Conservation (phyloP, 2,888 invertebrate genomes). For the Campopleginae sp. region DNA sequence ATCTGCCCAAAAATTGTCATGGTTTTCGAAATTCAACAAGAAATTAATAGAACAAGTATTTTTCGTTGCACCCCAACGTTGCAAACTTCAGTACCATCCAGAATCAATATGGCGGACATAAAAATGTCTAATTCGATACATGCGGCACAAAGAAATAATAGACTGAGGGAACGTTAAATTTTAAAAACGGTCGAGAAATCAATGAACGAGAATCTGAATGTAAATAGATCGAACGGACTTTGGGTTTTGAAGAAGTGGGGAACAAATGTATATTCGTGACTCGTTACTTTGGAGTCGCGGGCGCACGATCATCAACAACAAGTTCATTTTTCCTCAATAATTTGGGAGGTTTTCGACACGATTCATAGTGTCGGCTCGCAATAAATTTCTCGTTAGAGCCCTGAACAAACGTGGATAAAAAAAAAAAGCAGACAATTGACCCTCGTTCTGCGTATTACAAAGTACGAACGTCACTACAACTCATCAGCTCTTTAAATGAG, state of each 20-base stretch:
- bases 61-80: no score
- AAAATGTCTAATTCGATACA: no score
- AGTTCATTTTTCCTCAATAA: not conserved
- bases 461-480: not conserved
- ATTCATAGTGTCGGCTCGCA: not conserved
- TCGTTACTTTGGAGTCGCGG: not conserved
- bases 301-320: not conserved
- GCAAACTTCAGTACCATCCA: no score
- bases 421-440: not conserved
- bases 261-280: not conserved
- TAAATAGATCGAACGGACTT: not conserved
- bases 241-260: not conserved
- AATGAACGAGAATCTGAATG: no score
- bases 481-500: not conserved
- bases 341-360: not conserved
- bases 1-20: no score
- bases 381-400: not conserved
- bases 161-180: not conserved
- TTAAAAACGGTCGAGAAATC: not conserved
- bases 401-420: not conserved
- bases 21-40: no score
- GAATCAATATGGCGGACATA: not conserved
- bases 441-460: not conserved
- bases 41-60: no score
- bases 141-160: no score